phyloP scores from a whole-genome alignment of 2,888 invertebrate genomes.

The Rhingia rostrata region DNA sequence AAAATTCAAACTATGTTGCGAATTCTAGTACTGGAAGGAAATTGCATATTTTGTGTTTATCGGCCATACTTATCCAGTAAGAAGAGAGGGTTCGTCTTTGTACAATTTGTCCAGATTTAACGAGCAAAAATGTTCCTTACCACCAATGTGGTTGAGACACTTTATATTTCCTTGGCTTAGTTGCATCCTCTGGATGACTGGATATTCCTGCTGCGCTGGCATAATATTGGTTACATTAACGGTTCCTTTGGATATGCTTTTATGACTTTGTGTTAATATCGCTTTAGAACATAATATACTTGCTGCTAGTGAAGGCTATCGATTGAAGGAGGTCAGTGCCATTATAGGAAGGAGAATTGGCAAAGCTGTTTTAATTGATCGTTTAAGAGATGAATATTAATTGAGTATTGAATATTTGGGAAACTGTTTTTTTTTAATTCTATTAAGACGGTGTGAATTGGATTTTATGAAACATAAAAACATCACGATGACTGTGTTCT shows the following conservation, averaged over 20 bases:
- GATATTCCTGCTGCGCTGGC: conserved; percentile 2
- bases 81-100: not conserved
- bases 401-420: too few species aligned
- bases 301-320: too few species aligned
- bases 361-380: too few species aligned
- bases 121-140: not conserved
- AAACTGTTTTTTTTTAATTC: too few species aligned
- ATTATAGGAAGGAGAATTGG: too few species aligned
- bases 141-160: not conserved
- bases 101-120: not conserved
- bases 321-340: too few species aligned
- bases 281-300: not conserved
- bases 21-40: conserved; percentile 1
- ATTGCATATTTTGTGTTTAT: conserved; percentile 6
- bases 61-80: conserved; percentile 4
- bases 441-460: too few species aligned
- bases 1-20: conserved; percentile 5
- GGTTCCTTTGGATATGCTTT: not conserved
- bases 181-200: conserved; percentile 4
- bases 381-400: too few species aligned
- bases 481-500: too few species aligned
- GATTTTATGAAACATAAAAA: too few species aligned
- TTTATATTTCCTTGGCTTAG: conserved; percentile 8
- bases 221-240: conserved; percentile 1
- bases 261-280: conserved; percentile 21